These are phyloP conservation scores for Pluvianellus socialis DNA, from an alignment of 2,113 vertebrate genomes.

Conservation along the genomic window DNA sequence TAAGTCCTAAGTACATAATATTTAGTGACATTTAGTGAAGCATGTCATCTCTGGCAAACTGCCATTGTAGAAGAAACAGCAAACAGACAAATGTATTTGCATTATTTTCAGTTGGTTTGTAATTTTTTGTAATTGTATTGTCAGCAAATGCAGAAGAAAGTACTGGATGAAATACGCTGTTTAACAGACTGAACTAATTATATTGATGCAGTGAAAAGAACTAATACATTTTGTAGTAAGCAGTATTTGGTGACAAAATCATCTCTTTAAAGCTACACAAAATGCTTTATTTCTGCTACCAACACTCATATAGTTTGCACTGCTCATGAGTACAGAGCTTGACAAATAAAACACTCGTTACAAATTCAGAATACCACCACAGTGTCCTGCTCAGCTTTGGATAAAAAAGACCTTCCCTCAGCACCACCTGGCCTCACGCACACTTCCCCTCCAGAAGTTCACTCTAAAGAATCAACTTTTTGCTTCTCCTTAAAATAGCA, in stretches of 20 bases:
- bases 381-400: background rate
- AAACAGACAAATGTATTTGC: background rate
- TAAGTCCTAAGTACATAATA: slow-evolving; percentile 53
- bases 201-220: background rate
- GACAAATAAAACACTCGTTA: background rate
- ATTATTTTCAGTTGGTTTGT: background rate
- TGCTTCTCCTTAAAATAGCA: background rate
- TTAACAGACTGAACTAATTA: slow-evolving; percentile 26
- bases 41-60: slow-evolving; percentile 35
- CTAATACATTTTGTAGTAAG: background rate
- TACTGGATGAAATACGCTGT: background rate
- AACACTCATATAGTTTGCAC: background rate
- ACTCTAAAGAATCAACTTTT: background rate
- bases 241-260: background rate
- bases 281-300: background rate
- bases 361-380: background rate
- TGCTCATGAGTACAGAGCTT: background rate
- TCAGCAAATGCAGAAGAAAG: background rate
- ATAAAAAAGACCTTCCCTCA: background rate
- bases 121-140: background rate
- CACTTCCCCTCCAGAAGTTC: fast-evolving
- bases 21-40: slow-evolving; percentile 55
- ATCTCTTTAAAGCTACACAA: background rate
- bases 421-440: fast-evolving
- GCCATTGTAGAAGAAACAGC: background rate